phyloP scores from a whole-genome alignment of 2,797 vertebrate genomes.

The Manis javanica region DNA sequence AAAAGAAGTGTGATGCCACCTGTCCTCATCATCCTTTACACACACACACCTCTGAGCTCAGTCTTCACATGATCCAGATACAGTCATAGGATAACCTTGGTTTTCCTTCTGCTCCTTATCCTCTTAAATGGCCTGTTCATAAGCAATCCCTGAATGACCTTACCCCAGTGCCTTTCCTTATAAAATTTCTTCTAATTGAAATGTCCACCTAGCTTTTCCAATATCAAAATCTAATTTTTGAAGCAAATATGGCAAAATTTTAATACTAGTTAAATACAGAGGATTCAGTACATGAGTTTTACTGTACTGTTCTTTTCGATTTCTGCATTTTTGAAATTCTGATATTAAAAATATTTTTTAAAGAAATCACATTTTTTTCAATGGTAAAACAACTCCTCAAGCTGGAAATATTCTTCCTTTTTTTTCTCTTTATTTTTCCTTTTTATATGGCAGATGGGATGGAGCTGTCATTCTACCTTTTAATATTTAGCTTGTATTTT shows the following conservation, averaged over 20 bases:
- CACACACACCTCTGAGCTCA: neutral
- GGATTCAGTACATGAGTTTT: neutral
- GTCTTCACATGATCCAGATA: neutral
- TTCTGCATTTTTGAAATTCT: conserved; percentile 10
- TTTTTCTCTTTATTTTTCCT: neutral
- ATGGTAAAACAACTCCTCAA: neutral
- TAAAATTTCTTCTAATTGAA: neutral
- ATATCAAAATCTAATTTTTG: neutral
- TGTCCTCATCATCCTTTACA: neutral
- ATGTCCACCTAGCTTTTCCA: neutral
- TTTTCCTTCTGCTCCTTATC: neutral
- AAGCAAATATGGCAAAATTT: neutral
- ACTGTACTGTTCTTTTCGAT: neutral
- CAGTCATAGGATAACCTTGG: neutral
- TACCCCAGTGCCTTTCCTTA: neutral
- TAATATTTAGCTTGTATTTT: neutral
- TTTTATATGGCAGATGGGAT: neutral
- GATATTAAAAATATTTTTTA: neutral
- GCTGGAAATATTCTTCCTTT: neutral
- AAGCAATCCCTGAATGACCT: neutral
- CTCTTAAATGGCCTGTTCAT: neutral
- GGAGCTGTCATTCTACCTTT: neutral
- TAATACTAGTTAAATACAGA: neutral
- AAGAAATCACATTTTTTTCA: neutral
- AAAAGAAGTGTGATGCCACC: neutral